Conservation (phyloP, 2,797 vertebrate genomes). For the Phalloptychus januarius region DNA sequence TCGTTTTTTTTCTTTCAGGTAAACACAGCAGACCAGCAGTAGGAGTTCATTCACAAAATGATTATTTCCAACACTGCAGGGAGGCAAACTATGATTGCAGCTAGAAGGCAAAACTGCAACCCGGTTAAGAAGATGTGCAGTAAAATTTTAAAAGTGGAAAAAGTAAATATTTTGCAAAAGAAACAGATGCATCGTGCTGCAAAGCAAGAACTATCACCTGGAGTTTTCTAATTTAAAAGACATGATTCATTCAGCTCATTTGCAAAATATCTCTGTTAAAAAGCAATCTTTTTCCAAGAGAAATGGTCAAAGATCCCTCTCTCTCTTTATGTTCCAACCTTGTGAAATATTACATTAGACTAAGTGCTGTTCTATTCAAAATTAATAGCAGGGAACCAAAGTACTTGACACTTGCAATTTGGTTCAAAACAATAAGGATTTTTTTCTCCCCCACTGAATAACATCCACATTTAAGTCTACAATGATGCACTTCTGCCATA, state of each 20-base stretch:
- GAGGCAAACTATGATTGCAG: not conserved
- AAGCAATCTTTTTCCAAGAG: not conserved
- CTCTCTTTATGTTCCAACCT: not conserved
- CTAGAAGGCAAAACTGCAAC: not conserved
- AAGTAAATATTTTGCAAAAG: not conserved
- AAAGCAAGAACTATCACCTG: not conserved
- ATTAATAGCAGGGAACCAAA: not conserved
- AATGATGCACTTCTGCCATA: not conserved
- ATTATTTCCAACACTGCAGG: constrained; percentile 2
- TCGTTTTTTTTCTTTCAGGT: constrained; percentile 11
- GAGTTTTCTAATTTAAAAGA: not conserved
- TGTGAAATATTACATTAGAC: not conserved
- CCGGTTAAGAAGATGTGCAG: not conserved
- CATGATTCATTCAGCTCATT: not conserved
- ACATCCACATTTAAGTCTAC: not conserved
- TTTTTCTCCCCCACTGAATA: not conserved
- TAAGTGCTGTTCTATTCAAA: not conserved
- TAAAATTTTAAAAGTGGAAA: not conserved
- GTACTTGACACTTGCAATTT: not conserved
- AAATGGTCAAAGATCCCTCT: not conserved
- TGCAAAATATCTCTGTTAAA: not conserved
- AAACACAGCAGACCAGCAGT: constrained; percentile 15
- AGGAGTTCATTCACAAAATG: not conserved
- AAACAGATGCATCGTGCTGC: not conserved
- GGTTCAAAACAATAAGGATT: not conserved